Base-by-base conservation (phyloP, 2,888 invertebrate genomes). In the Rotaria macrura region DNA sequence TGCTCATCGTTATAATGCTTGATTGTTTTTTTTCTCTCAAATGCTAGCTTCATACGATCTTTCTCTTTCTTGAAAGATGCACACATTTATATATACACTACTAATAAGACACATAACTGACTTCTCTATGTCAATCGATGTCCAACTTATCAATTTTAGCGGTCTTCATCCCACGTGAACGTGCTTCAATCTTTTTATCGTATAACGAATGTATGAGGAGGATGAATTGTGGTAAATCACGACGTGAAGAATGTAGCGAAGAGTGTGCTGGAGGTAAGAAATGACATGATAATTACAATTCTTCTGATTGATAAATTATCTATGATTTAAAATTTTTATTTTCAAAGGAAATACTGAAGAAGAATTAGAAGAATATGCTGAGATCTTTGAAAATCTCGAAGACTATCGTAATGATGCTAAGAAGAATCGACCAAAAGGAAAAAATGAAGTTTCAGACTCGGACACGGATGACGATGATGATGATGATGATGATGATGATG, bases 131-230 rank as follows among this genome's bases (percentile, higher is more conserved):
- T 2, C 34, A 3, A 65, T 1, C 65, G 2, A 65, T 65, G 34
- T 65, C 34, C 65, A 65, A 65, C 34, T 65, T 65, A 65, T 34
- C 10, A 65, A 40, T 79, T 79, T 79, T 79, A 86, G 85, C 79
- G 9, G 49, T 49, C 47, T 85, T 86, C 40, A 52, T 86, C 12
- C 55, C 83, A 47, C 54, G 85, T 79, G 86, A 86, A 34, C 85
- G 85, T 84, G 86, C 86, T 54, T 85, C 86, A 55, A 85, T 83
- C 34, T 86, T 86, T 57, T 55, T 86, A 14, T 86, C 86, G 10
- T 86, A 86, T 52, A 86, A 86, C 47, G 86, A 86, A 84, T 86
- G 86, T 57, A 86, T 86, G 85, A 57, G 84, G 23, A 72, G 86
- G 57, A 84, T 85, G 85, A 86, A 86, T 12, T 86, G 86, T 25